A percentile compares a stretch with the other conserved stretches of the same genome.
phyloP scores from a whole-genome alignment of 2,113 vertebrate genomes.

The Candoia aspera region DNA sequence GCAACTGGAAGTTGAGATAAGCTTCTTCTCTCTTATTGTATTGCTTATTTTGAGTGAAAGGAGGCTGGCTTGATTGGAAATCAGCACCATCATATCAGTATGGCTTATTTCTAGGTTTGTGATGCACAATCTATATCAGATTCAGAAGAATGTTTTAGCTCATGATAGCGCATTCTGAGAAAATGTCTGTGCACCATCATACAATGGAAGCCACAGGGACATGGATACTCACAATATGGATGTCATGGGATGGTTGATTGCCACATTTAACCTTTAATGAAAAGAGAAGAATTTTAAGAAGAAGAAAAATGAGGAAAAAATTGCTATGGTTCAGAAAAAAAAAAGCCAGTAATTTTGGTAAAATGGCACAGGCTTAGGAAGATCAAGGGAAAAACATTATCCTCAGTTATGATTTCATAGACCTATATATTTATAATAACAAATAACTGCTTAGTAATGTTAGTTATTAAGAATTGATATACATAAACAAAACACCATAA shows the following conservation, averaged over 20 bases:
- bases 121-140: neutral
- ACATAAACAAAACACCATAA: neutral
- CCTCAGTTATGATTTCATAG: neutral
- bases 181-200: too few species aligned
- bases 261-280: too few species aligned
- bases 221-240: neutral
- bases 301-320: too few species aligned
- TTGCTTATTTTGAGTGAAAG: neutral
- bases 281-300: too few species aligned
- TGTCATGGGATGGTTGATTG: neutral
- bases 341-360: neutral
- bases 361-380: neutral
- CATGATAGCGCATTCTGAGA: too few species aligned
- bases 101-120: neutral
- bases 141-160: too few species aligned
- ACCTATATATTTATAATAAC: neutral
- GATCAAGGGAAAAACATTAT: neutral
- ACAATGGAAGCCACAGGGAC: neutral
- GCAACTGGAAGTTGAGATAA: conserved; percentile 6
- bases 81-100: neutral
- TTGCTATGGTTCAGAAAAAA: neutral
- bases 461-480: neutral
- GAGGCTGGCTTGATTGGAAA: neutral
- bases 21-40: neutral
- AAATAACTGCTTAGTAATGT: neutral